phyloP scores from a whole-genome alignment of 2,113 vertebrate genomes.

The Hymenochirus boettgeri region DNA sequence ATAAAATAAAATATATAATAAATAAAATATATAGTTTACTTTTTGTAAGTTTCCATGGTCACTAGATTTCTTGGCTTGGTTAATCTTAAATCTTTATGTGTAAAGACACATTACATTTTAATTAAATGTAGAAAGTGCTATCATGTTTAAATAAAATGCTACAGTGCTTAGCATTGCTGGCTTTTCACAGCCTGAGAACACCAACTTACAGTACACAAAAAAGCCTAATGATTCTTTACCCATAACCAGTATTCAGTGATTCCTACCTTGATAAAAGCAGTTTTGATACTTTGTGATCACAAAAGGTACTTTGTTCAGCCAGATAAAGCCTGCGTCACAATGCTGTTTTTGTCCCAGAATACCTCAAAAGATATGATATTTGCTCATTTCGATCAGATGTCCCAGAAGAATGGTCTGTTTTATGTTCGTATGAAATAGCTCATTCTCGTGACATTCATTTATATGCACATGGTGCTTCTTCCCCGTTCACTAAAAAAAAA shows the following conservation, averaged over 20 bases:
- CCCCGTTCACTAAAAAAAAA: conserved; percentile 40
- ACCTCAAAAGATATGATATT: conserved; percentile 24
- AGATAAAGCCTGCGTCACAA: conserved; percentile 15
- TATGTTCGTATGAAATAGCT: conserved; percentile 43
- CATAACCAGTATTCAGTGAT: neutral
- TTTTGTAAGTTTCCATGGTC: too few relatives aligned
- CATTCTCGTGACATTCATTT: conserved; percentile 50
- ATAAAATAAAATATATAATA: too few relatives aligned
- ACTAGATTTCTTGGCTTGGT: too few relatives aligned
- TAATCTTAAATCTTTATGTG: too few relatives aligned
- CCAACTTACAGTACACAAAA: too few relatives aligned
- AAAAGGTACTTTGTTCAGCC: neutral
- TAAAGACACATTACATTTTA: too few relatives aligned
- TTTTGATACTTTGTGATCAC: conserved; percentile 3
- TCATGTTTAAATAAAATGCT: too few relatives aligned
- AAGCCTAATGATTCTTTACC: too few relatives aligned
- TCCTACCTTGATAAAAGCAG: conserved; percentile 15
- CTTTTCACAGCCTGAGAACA: too few relatives aligned
- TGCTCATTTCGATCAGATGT: conserved; percentile 13
- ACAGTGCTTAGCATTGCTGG: too few relatives aligned
- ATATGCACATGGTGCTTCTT: conserved; percentile 27
- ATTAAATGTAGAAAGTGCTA: too few relatives aligned
- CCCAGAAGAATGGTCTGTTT: conserved; percentile 21
- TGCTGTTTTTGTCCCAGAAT: conserved; percentile 7
- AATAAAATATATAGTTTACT: too few relatives aligned